Evolutionary conservation across 2,888 invertebrate species (phyloP).

Genomic region (Clusia tigrina): DNA sequence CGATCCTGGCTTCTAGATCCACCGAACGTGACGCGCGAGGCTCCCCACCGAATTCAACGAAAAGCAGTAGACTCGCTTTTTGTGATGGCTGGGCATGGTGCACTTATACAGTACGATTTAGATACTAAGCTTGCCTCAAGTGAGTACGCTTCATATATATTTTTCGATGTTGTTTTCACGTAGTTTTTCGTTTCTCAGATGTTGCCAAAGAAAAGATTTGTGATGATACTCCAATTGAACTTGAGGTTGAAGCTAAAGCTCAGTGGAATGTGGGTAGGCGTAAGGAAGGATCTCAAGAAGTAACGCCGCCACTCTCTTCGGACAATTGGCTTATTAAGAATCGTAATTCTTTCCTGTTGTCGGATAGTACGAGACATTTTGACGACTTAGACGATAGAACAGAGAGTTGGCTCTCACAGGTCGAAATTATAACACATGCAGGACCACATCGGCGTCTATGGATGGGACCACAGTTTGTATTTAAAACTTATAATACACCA

Average conservation of each 20-base stretch:
- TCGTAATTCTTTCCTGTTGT: constrained; percentile 56
- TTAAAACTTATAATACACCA: constrained; percentile 86
- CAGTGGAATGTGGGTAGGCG: constrained; percentile 86
- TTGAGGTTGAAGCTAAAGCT: constrained; percentile 84
- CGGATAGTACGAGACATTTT: constrained; percentile 56
- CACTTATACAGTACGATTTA: constrained; percentile 86
- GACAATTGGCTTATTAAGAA: constrained; percentile 73
- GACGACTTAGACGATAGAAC: constrained; percentile 68
- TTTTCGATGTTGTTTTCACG: background rate
- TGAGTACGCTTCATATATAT: constrained; percentile 34
- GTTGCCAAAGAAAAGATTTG: constrained; percentile 84
- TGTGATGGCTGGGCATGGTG: constrained; percentile 88
- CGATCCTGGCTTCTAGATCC: constrained; percentile 73
- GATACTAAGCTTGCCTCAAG: constrained; percentile 74
- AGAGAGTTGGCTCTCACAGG: constrained; percentile 94
- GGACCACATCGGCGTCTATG: constrained; percentile 94
- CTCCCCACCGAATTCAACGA: constrained; percentile 63
- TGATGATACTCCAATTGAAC: constrained; percentile 85
- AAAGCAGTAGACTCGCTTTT: constrained; percentile 85
- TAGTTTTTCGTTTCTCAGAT: constrained; percentile 62
- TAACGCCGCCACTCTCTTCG: constrained; percentile 77
- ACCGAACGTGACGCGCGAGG: constrained; percentile 64
- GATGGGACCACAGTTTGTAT: constrained; percentile 99
- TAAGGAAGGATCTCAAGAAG: constrained; percentile 67
- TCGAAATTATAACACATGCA: constrained; percentile 96